Conservation (phyloP, 2,888 invertebrate genomes). For the Caenorhabditis becei region DNA sequence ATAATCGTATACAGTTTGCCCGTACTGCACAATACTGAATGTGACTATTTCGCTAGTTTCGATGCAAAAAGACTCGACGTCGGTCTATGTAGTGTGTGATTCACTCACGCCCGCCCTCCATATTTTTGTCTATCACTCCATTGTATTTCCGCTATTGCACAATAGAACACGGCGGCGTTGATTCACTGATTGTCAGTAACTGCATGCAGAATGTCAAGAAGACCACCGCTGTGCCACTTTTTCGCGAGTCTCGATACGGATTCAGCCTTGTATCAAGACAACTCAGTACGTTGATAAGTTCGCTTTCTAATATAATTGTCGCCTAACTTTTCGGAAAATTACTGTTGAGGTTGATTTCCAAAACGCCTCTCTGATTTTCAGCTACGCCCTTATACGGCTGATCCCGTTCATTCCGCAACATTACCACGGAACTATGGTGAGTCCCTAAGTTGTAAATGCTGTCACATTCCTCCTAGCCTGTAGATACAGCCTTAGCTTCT, state of each 20-base stretch:
- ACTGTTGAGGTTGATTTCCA: no score
- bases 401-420: slow-evolving; percentile 41
- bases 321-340: no score
- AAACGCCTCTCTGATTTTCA: slow-evolving; percentile 31
- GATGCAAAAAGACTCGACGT: slow-evolving; percentile 3
- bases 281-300: slow-evolving; percentile 4
- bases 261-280: slow-evolving; percentile 35
- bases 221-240: slow-evolving; percentile 24
- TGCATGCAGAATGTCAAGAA: slow-evolving; percentile 10
- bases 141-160: slow-evolving; percentile 5
- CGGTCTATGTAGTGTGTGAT: slow-evolving; percentile 4
- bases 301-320: background rate
- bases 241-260: slow-evolving; percentile 49
- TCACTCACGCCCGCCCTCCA: slow-evolving; percentile 10
- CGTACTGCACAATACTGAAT: slow-evolving; percentile 2
- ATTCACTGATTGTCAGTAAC: slow-evolving; percentile 1
- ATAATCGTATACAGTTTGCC: background rate
- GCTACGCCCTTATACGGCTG: slow-evolving; percentile 47
- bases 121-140: slow-evolving; percentile 12
- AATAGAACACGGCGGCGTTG: background rate
- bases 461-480: no score
- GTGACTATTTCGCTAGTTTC: slow-evolving; percentile 3
- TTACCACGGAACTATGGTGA: slow-evolving; percentile 54
- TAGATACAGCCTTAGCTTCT: no score
- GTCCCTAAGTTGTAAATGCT: no score